Conservation (phyloP, 2,797 vertebrate genomes). For the Lates japonicus region DNA sequence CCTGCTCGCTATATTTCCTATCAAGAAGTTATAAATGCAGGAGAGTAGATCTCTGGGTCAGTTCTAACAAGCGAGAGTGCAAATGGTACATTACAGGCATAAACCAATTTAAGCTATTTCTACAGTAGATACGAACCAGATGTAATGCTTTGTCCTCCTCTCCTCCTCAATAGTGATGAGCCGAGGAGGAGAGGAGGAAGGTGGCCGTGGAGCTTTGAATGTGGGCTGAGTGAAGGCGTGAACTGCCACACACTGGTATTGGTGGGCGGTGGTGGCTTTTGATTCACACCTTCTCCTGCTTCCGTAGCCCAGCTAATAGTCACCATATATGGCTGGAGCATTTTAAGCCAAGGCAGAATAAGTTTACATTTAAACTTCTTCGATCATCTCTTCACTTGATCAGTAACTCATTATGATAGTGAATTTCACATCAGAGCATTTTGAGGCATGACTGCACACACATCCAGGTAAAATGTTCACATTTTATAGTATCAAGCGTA, state of each 20-base stretch:
- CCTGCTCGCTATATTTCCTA: neutral
- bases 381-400: neutral
- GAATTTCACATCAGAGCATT: neutral
- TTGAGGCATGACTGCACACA: no score
- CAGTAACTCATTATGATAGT: neutral
- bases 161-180: neutral
- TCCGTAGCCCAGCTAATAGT: neutral
- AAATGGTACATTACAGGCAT: constrained; percentile 28
- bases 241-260: neutral
- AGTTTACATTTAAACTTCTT: neutral
- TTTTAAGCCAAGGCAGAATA: neutral
- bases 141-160: neutral
- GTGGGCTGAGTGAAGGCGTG: no score
- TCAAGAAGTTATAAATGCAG: constrained; percentile 2
- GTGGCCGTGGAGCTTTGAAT: neutral
- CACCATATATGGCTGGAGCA: neutral
- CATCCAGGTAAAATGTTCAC: neutral
- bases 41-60: constrained; percentile 1
- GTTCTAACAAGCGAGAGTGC: neutral
- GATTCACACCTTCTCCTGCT: no score
- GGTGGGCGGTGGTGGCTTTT: neutral
- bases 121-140: no score
- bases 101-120: constrained; percentile 28
- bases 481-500: no score
- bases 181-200: neutral